Conservation (phyloP, 1,140 invertebrate species). For the Platorchestia sp. region DNA sequence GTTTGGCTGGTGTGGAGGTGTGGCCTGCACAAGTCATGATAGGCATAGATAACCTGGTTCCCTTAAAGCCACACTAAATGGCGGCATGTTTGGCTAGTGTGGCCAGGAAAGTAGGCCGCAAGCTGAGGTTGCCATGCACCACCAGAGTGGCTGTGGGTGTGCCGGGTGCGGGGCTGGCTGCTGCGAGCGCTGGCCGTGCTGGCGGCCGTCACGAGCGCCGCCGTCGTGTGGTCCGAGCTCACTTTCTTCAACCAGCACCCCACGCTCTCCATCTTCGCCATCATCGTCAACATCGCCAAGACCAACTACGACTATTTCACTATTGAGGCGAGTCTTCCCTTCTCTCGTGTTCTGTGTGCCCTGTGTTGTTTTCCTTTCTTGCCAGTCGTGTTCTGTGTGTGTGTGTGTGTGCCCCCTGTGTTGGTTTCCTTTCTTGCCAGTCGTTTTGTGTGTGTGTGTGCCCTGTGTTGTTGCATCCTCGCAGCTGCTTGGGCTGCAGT, state of each 20-base stretch:
- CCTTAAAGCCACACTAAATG: neutral
- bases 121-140: slow-evolving; percentile 60
- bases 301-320: slow-evolving; percentile 91
- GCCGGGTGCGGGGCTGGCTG: slow-evolving; percentile 82
- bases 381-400: neutral
- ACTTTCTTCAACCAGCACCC: slow-evolving; percentile 95
- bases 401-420: neutral
- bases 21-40: too few species aligned
- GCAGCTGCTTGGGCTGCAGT: too few species aligned
- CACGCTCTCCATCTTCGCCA: slow-evolving; percentile 94
- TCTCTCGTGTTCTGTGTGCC: neutral
- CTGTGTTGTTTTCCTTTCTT: neutral
- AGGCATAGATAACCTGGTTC: too few species aligned
- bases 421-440: neutral
- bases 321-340: slow-evolving; percentile 82
- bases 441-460: too few species aligned
- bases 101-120: too few species aligned
- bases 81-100: neutral
- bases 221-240: slow-evolving; percentile 98
- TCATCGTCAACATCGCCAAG: slow-evolving; percentile 87
- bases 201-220: slow-evolving; percentile 84
- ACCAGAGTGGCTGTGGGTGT: slow-evolving; percentile 97
- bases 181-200: slow-evolving; percentile 81
- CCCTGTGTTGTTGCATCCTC: too few species aligned
- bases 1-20: too few species aligned